Evolutionary conservation across 1,140 invertebrate genomes (phyloP), one percentile per base, ranked within the genome.

Genomic region (Drosophila arizonae): DNA sequence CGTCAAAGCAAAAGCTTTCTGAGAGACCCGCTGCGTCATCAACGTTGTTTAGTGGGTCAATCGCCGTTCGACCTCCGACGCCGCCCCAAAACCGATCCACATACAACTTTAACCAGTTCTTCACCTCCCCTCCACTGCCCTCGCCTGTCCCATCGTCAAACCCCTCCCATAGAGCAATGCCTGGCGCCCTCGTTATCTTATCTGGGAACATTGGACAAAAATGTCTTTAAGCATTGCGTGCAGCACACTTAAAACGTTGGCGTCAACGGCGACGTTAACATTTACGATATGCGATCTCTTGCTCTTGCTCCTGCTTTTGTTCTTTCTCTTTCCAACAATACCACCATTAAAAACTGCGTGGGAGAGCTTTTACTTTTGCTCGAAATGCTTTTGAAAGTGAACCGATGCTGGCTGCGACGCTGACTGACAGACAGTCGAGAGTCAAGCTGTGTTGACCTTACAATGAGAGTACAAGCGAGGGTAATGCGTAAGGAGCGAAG

Each of bases 351-450:
- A 63, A 50, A 41, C 57, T 60, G 70, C 70, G 70, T 72, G 70
- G 70, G 63, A 67, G 69, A 72, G 70, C 70, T 72, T 67, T 72
- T 72, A 72, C 70, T 67, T 72, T 68, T 52, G 36, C 65, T 67
- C 13, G 15, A 45, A n/a, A 24, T 15, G 56, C 46, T 68, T 68
- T 72, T 67, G 63, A 72, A 72, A 72, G 70, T 60, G 56, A 72
- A 60, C 55, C 50, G 26, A 58, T n/a, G 9, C 9, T 15, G 28
- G 39, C 43, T 50, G 52, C 41, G 54, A 17, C 24, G 50, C 24
- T 26, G 30, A 17, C 51, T 54, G 51, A 4, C 28, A 30, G 36
- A 4, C 36, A 17, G 43, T 15, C 15, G 15, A 45, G 41, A 56
- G 33, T 56, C 54, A 41, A 41, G 54, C 54, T 21, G 54, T 17